A percentile compares a stretch with the other conserved stretches of the same genome.
These are phyloP conservation scores for Diadophis punctatus DNA, from an alignment of 2,113 vertebrate genomes.

Conservation along the genomic window DNA sequence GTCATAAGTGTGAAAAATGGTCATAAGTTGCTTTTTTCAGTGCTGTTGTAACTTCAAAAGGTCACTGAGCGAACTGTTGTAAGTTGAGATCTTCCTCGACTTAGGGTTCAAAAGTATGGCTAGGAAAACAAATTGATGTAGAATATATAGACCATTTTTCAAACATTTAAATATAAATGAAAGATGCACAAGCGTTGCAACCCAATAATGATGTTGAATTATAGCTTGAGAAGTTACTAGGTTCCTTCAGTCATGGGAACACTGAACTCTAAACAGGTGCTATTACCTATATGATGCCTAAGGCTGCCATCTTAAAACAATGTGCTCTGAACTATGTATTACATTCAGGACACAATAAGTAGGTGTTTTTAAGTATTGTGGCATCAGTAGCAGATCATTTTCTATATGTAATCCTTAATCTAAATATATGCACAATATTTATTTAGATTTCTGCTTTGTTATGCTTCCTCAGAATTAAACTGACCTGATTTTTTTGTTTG, in stretches of 20 bases:
- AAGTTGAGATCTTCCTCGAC: no score
- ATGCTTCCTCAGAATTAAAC: neutral
- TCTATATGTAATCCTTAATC: neutral
- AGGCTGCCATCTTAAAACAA: neutral
- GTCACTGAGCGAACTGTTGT: no score
- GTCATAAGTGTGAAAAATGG: no score
- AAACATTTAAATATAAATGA: neutral
- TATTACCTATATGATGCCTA: neutral
- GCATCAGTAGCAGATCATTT: neutral
- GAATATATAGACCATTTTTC: neutral
- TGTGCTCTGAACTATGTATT: neutral
- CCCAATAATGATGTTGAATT: neutral
- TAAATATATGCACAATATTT: neutral
- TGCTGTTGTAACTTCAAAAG: no score
- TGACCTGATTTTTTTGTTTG: neutral
- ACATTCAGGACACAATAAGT: neutral
- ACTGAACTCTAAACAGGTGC: neutral
- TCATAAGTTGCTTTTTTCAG: no score
- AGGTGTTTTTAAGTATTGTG: neutral
- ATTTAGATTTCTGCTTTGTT: neutral
- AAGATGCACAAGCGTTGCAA: neutral
- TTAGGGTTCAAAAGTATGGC: neutral
- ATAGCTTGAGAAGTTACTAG: neutral
- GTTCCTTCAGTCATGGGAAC: neutral
- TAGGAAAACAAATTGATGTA: neutral